Base-by-base conservation (phyloP, 2,888 invertebrate genomes). In the Zygaena filipendulae region DNA sequence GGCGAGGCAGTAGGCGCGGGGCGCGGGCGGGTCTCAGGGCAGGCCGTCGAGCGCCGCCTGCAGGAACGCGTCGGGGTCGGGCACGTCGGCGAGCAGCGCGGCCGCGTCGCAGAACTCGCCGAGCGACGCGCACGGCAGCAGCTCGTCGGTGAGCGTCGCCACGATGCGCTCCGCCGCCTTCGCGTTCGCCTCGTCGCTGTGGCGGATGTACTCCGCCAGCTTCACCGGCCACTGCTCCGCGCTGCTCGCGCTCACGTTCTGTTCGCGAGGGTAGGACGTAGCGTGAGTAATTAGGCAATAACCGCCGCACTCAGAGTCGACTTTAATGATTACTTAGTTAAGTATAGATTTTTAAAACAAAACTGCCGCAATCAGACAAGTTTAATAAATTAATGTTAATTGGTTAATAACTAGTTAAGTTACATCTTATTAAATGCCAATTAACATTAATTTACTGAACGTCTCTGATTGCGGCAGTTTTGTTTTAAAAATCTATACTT, bases 31-130 rank as follows among this genome's bases (percentile, higher is more conserved):
- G 21, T 35, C 58, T 71, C 66, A 74, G 31, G 77, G 75, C 36
- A 62, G 64, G 25, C 59, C 69, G 27, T 62, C 54, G n/a, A 79
- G 25, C 4, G 64, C 37, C 2, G 49, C 43, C 30, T 53, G 60
- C 5, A 79, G 55, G 53, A 67, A 68, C 16, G 50, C 61, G 39
- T 87, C 87, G 22, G 90, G 87, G 40, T 84, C 84, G 13, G 84
- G 74, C 38, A 90, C 82, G 39, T 87, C 87, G 38, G 81, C 84
- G 40, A 90, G 77, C 40, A 90, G 69, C 84, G 95, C 94, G 46
- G 89, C 85, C 42, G 95, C 93, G 85, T 97, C 97, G 71, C 92
- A 92, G 82, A 94, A 94, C 80, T 97, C 97, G 4, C 84, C 85
- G 67, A 97, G 91, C 9, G 93, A 92, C 36, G 92, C 85, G 74